Base-by-base conservation (phyloP, 2,888 invertebrate genomes). In the Hipparchia sbordonii region DNA sequence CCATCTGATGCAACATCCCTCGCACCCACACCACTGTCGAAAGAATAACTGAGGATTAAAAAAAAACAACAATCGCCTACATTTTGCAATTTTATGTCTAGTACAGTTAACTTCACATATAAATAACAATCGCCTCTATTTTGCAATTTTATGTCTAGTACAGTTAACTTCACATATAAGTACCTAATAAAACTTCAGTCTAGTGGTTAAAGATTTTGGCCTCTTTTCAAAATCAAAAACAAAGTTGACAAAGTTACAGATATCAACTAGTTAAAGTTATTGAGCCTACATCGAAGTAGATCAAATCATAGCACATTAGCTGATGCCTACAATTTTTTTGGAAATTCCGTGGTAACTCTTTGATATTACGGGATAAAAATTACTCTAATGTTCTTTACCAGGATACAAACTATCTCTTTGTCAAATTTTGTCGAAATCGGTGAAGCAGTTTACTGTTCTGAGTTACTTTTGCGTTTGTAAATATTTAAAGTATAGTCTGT, bases 1-100 rank as follows among this genome's bases (percentile, higher is more conserved):
- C 81, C 74, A 60, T 74, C 71, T 91, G 89, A 86, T 87, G 91
- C 90, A 90, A 91, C 88, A 85, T 90, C 90, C 90, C 88, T 80
- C 77, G 84, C 87, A 83, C 89, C 87, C 87, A 89, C 88, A 77
- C 70, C 66, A 61, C 77, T 82, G 79, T 81, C 80, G 78, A 85
- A 86, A 83, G 83, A 83, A 68, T 71, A 63, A 52, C 23, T 13
- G 57, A 60, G 71, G 60, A 70, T 56, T 10, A 45, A 60, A 39
- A 72, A 60, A 57, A 48, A 63, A 65, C 48, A 48, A 67, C 62
- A 67, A 71, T 62, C 39, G 57, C 61, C 12, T 51, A 66, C 46
- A 52, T 60, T 71, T 71, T 62, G 66, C 67, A 70, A 66, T 57
- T 13, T 46, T 65, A 57, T 13, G 13, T 57, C n/a, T 67, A 56